phyloP scores from a whole-genome alignment of 1,140 invertebrate species.

The Ridgeia piscesae region DNA sequence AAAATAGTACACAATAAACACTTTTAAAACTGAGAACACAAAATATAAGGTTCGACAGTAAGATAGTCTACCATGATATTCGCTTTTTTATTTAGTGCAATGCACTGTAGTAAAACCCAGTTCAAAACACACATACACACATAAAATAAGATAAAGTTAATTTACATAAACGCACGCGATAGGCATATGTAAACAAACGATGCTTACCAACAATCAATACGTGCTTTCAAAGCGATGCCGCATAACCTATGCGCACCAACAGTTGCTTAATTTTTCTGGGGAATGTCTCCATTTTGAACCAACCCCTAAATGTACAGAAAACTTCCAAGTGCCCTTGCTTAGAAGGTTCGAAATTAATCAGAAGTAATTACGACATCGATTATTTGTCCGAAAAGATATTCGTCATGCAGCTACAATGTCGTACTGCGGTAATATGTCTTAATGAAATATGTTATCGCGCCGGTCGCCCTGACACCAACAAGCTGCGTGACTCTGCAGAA shows the following conservation, averaged over 20 bases:
- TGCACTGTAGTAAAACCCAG: too few species aligned
- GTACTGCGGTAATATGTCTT: not conserved
- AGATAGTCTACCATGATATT: not conserved
- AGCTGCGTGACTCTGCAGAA: too few species aligned
- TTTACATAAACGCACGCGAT: not conserved
- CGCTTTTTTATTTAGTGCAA: not conserved
- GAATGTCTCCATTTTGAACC: not conserved
- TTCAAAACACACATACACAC: too few species aligned
- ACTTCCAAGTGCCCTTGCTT: not conserved
- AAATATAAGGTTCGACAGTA: not conserved
- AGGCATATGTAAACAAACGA: not conserved
- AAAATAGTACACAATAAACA: too few species aligned
- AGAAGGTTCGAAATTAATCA: not conserved
- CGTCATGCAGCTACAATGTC: not conserved
- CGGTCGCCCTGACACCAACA: not conserved
- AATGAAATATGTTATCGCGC: not conserved
- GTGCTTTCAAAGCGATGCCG: too few species aligned
- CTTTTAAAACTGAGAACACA: too few species aligned
- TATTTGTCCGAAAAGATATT: conserved; percentile 1
- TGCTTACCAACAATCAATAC: too few species aligned
- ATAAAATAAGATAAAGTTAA: too few species aligned
- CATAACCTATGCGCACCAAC: not conserved
- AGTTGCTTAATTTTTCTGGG: not conserved
- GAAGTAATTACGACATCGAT: not conserved
- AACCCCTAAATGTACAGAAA: not conserved